Percentiles rank a stretch among this genome's conserved stretches.
phyloP scores from a whole-genome alignment of 2,797 vertebrate species.

The Coilia nasus region DNA sequence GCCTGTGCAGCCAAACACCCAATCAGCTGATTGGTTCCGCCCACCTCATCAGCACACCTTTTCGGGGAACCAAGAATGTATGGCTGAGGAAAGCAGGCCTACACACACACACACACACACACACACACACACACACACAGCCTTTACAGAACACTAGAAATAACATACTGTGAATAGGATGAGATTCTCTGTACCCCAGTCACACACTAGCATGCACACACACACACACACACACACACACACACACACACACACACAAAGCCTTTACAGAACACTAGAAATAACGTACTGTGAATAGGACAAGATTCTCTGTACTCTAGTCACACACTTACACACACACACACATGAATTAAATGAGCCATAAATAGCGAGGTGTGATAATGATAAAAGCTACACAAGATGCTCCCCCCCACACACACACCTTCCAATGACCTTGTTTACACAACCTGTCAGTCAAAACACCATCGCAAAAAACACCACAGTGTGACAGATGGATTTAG shows the following conservation, averaged over 20 bases:
- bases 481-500: background rate
- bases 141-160: no score
- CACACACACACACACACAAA: background rate
- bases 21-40: no score
- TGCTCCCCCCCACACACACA: constrained; percentile 9
- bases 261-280: constrained; percentile 52
- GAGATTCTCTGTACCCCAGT: no score
- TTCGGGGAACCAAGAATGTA: no score
- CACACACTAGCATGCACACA: no score
- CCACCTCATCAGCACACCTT: no score
- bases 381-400: constrained; percentile 43
- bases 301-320: constrained; percentile 39
- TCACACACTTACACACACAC: constrained; percentile 54
- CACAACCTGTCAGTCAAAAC: constrained; percentile 30
- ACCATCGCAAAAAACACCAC: background rate
- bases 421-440: constrained; percentile 39
- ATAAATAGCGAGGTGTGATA: constrained; percentile 4
- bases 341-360: constrained; percentile 36
- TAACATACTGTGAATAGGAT: no score
- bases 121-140: constrained; percentile 41
- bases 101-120: background rate
- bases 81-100: no score
- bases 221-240: constrained; percentile 30
- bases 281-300: no score
- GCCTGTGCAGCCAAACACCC: no score